A percentile compares a stretch with the other conserved stretches of the same genome.
These are phyloP conservation scores for Discoglossus pictus DNA, from an alignment of 2,797 vertebrate genomes.

Conservation along the genomic window DNA sequence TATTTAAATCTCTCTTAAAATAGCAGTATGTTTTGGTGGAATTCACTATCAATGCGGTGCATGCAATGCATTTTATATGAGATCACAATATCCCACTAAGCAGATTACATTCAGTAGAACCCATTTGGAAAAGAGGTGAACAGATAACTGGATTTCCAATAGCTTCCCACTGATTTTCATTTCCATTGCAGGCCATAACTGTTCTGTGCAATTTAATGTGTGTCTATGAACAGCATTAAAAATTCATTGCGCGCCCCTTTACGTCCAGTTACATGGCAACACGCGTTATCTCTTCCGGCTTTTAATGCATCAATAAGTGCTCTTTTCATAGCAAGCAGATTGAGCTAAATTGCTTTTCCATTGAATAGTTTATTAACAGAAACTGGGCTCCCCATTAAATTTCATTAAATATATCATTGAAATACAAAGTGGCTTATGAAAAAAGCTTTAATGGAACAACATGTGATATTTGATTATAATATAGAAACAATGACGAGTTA, in stretches of 20 bases:
- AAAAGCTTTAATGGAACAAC: not conserved
- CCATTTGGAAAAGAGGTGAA: conserved; percentile 16
- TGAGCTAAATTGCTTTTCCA: conserved; percentile 21
- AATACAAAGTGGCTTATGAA: conserved; percentile 6
- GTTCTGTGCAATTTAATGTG: conserved; percentile 21
- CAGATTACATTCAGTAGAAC: too few relatives aligned
- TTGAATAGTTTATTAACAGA: conserved; percentile 39
- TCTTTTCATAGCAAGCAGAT: conserved; percentile 31
- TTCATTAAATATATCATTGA: conserved; percentile 17
- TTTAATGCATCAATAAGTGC: conserved; percentile 39
- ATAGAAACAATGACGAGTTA: not conserved
- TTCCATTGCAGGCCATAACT: conserved; percentile 17
- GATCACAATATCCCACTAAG: too few relatives aligned
- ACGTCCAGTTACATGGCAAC: conserved; percentile 33
- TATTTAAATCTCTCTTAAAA: too few relatives aligned
- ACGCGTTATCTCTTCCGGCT: conserved; percentile 19
- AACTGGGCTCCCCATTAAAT: conserved; percentile 19
- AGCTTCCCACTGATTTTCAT: conserved; percentile 28
- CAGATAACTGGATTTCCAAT: conserved; percentile 18
- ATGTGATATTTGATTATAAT: not conserved
- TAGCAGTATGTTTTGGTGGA: too few relatives aligned
- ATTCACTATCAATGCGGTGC: too few relatives aligned
- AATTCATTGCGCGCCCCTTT: conserved; percentile 17
- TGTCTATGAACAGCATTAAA: conserved; percentile 41
- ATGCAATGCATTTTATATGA: too few relatives aligned